Base-by-base conservation (phyloP, 2,113 vertebrate genomes). In the Hydropotes inermis region DNA sequence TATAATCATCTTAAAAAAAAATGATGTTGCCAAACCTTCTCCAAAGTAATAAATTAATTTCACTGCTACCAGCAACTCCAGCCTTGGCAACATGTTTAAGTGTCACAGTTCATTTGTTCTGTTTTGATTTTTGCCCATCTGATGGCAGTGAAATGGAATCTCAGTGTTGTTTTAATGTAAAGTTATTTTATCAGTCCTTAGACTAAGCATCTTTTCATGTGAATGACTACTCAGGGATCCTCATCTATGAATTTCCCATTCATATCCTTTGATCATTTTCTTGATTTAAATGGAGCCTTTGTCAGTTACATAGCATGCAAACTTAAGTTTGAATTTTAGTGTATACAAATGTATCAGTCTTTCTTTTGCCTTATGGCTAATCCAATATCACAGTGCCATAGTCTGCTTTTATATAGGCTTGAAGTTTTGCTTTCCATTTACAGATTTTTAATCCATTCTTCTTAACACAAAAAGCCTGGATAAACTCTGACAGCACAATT, bases 1-100 rank as follows among this genome's bases (percentile, higher is more conserved):
- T 81, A 84, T 82, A 87, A 94, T 10, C 28, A 94, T 52, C 61
- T 83, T 82, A 12, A 57, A 36, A 82, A 82, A 36, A 86, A 70
- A 9, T 43, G 39, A 39, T 78, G 39, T 67, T 89, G 21, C 58
- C 52, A 92, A 96, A n/a, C 76, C 13, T 6, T 45, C 50, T 89
- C 50, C 58, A 97, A 79, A 89, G 25, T 61, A 85, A 58, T 64
- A 36, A 61, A 86, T 78, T 88, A n/a, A 92, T 92, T 94, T 96
- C 43, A 79, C 23, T 85, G 64, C 47, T 55, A 83, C 36, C 33
- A 92, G 76, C 12, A 76, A 87, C 23, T 91, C 21, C 50, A 67
- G 21, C 55, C 55, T 87, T 23, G 57, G n/a, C 36, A 84, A 57
- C 39, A 84, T 16, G 9, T 61, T 39, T 6, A 91, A 74, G 7